phyloP scores from a whole-genome alignment of 2,888 invertebrate species.

The Tiphia femorata region DNA sequence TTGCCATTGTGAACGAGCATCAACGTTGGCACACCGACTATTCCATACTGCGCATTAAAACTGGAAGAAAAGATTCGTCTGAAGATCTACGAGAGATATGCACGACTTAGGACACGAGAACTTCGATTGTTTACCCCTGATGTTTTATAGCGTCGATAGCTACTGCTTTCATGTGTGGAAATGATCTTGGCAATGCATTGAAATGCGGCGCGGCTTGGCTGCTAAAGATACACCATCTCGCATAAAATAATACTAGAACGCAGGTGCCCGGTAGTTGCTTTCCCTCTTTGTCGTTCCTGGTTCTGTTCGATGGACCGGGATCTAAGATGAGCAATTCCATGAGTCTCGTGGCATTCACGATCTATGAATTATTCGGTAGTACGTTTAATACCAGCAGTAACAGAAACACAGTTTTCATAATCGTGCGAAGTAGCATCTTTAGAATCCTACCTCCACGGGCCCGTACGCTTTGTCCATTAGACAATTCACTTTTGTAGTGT shows the following conservation, averaged over 20 bases:
- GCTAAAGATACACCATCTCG: slow-evolving; percentile 91
- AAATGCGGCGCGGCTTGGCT: slow-evolving; percentile 90
- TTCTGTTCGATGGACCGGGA: slow-evolving; percentile 75
- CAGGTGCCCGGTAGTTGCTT: slow-evolving; percentile 77
- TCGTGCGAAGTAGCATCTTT: too few relatives aligned
- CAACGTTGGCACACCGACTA: slow-evolving; percentile 90
- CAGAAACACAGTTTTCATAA: background rate
- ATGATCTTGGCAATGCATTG: slow-evolving; percentile 90
- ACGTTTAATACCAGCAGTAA: background rate
- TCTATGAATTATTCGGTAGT: slow-evolving; percentile 59
- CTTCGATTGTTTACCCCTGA: slow-evolving; percentile 70
- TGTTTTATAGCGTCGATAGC: slow-evolving; percentile 90
- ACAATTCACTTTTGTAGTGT: slow-evolving; percentile 56
- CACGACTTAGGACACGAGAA: too few relatives aligned
- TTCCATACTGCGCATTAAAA: slow-evolving; percentile 92
- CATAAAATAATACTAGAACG: slow-evolving; percentile 88
- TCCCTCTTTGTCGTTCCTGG: slow-evolving; percentile 57
- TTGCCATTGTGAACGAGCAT: slow-evolving; percentile 92
- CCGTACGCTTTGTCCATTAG: slow-evolving; percentile 55
- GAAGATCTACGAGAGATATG: too few relatives aligned
- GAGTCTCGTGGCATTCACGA: slow-evolving; percentile 81
- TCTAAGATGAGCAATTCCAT: slow-evolving; percentile 76
- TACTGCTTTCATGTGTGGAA: slow-evolving; percentile 87
- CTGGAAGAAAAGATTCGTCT: slow-evolving; percentile 58
- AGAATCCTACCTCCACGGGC: slow-evolving; percentile 60